Conservation (phyloP, 2,888 invertebrate species). For the Periphyllus acericola region DNA sequence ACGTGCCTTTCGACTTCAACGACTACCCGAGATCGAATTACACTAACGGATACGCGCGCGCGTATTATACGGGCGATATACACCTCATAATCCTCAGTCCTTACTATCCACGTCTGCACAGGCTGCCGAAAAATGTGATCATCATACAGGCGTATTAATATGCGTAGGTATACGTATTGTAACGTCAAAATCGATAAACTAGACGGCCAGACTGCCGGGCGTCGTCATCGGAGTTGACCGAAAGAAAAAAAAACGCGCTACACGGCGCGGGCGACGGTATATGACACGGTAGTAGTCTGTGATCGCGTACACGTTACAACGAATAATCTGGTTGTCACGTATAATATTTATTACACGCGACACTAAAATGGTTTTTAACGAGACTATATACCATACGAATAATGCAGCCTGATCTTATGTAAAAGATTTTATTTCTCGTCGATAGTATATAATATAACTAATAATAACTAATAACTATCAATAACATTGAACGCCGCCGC, state of each 20-base stretch:
- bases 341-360: background rate
- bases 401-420: background rate
- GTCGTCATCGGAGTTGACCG: background rate
- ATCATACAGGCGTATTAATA: background rate
- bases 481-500: background rate
- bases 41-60: background rate
- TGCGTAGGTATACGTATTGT: background rate
- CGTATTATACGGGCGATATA: background rate
- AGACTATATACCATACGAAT: background rate
- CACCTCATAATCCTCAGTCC: background rate
- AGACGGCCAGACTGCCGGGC: background rate
- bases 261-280: background rate
- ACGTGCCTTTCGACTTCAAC: slow-evolving; percentile 23
- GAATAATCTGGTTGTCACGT: background rate
- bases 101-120: background rate
- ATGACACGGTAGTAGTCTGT: no score
- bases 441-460: background rate
- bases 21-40: slow-evolving; percentile 26
- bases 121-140: background rate
- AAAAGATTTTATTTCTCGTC: background rate
- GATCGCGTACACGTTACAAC: background rate
- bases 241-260: background rate
- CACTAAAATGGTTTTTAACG: background rate
- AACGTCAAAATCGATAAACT: background rate
- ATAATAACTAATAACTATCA: background rate